phyloP scores from a whole-genome alignment of 2,888 invertebrate species.

The Piscicola geometra region DNA sequence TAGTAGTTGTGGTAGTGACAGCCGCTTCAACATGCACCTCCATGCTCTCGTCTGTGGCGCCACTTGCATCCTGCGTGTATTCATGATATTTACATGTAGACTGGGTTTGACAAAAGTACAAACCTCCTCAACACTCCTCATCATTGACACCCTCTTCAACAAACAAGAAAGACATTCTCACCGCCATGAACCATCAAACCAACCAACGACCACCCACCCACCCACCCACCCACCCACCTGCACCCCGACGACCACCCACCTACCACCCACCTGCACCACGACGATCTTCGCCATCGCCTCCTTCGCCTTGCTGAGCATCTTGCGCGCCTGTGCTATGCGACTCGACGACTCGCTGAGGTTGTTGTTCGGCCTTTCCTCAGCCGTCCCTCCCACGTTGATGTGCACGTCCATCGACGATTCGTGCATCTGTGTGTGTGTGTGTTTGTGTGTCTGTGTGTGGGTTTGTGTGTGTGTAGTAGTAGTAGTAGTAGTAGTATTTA shows the following conservation, averaged over 20 bases:
- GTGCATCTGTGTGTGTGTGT: not conserved
- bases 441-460: not conserved
- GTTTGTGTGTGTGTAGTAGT: no score
- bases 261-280: not conserved
- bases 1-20: no score
- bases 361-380: not conserved
- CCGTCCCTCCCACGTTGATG: conserved; percentile 47
- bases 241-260: not conserved
- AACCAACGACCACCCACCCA: not conserved
- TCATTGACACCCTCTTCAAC: no score
- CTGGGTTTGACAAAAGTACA: no score
- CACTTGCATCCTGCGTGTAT: no score
- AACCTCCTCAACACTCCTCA: no score
- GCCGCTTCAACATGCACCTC: no score
- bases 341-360: conserved; percentile 50
- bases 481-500: no score
- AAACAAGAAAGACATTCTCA: no score
- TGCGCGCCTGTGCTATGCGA: conserved; percentile 52
- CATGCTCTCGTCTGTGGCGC: no score
- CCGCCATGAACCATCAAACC: no score
- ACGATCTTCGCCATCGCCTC: conserved; percentile 58
- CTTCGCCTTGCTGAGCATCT: conserved; percentile 59
- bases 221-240: conserved; percentile 18
- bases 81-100: no score
- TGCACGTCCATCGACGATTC: conserved; percentile 54